A percentile compares a stretch with the other conserved stretches of the same genome.
phyloP scores from a whole-genome alignment of 2,888 invertebrate genomes.

The Eretmocerus hayati region DNA sequence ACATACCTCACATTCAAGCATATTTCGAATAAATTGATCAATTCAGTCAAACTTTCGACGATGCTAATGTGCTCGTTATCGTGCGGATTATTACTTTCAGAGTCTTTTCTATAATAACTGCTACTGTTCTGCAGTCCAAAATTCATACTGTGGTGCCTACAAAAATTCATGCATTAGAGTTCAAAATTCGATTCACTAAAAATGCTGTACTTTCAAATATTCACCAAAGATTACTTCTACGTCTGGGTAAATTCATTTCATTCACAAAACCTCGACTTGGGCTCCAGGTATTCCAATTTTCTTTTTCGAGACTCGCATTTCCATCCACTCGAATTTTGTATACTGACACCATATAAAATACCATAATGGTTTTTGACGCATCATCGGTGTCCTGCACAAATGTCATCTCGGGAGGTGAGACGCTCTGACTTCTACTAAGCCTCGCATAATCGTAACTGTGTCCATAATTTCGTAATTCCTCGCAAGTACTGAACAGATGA shows the following conservation, averaged over 20 bases:
- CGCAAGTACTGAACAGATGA: slow-evolving; percentile 24
- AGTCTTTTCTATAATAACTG: neutral
- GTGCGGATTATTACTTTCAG: neutral
- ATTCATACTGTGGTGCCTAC: slow-evolving; percentile 8
- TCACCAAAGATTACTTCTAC: slow-evolving; percentile 6
- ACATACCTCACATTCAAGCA: slow-evolving; percentile 19
- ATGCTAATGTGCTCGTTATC: slow-evolving; percentile 5
- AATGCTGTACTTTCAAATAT: neutral
- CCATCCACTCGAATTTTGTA: slow-evolving; percentile 36
- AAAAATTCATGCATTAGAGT: too few relatives aligned
- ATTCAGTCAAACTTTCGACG: slow-evolving; percentile 11
- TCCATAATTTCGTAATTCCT: slow-evolving; percentile 21
- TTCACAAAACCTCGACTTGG: slow-evolving; percentile 5
- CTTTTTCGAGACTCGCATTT: slow-evolving; percentile 29
- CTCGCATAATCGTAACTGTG: slow-evolving; percentile 17
- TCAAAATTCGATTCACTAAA: neutral
- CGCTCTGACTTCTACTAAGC: slow-evolving; percentile 9
- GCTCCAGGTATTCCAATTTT: slow-evolving; percentile 14
- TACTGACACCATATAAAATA: slow-evolving; percentile 36
- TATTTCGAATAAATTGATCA: slow-evolving; percentile 10
- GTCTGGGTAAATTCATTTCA: neutral
- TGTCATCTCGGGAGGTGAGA: slow-evolving; percentile 5
- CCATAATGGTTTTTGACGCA: slow-evolving; percentile 27
- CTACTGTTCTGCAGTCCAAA: slow-evolving; percentile 16
- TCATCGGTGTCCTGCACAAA: slow-evolving; percentile 13